Evolutionary conservation across 2,797 vertebrate species (phyloP).

Genomic region (Epinephelus coioides): DNA sequence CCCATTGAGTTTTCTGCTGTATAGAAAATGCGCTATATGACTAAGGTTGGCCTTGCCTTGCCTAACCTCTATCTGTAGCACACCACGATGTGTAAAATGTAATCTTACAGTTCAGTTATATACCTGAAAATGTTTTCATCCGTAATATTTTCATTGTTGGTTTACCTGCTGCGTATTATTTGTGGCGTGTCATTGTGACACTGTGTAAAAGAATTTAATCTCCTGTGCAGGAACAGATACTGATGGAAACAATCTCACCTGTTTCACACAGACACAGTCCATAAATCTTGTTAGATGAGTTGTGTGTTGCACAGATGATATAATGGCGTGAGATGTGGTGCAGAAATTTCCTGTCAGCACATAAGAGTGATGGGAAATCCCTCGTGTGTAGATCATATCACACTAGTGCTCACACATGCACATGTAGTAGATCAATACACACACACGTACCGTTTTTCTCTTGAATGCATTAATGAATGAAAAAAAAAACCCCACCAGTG

Average conservation of each 20-base stretch:
- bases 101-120: too few relatives aligned
- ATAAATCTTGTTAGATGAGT: conserved; percentile 26
- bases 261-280: conserved; percentile 5
- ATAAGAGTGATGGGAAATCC: conserved; percentile 33
- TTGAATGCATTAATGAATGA: too few relatives aligned
- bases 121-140: neutral
- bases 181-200: neutral
- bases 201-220: neutral
- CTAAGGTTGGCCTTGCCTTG: neutral
- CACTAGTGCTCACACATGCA: neutral
- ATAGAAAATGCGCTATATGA: neutral
- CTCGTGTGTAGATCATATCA: conserved; percentile 26
- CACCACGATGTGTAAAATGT: neutral
- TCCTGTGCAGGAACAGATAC: neutral
- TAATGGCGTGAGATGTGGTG: conserved; percentile 23
- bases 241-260: conserved; percentile 13
- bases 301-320: conserved; percentile 27
- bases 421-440: conserved; percentile 1
- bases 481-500: too few relatives aligned
- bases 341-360: conserved; percentile 49
- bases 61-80: too few relatives aligned
- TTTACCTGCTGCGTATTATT: neutral
- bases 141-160: neutral
- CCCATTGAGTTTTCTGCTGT: neutral
- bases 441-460: neutral